Evolutionary conservation across 1,140 invertebrate genomes (phyloP), one percentile per base, ranked within the genome.

Genomic region (Pantala flavescens): DNA sequence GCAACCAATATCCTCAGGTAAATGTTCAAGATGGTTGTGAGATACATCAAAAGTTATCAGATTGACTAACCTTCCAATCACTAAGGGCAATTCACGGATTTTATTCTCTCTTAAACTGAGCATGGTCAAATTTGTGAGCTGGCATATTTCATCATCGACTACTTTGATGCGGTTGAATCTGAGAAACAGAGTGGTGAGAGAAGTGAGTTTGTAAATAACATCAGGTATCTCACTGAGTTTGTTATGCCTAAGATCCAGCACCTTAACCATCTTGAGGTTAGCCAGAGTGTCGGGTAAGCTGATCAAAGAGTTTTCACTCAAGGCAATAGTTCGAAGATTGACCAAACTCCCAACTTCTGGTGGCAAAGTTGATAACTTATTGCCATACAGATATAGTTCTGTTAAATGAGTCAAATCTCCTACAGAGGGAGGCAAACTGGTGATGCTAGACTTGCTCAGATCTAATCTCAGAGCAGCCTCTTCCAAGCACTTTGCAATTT

Each of bases 61-160:
- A 84, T 95, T 93, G 0, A 92, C 88, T 73, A 99, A 84, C 76
- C 92, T 89, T 0, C 97, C 98, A 79, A 99, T 97, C n/a, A 93
- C 93, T 43, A 90, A 87, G 21, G 97, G 97, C 76, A 99, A 85
- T 82, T 96, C 94, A 78, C 90, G 91, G 78, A 99, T 99, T 86
- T 99, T 99, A 83, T 99, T 99, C 84, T 99, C 98, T 77, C 98
- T 88, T 79, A 99, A 87, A 85, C 96, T 98, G 63, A 99, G 85
- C 93, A 98, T 99, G 21, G 95, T 98, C 75, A 99, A 85, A 82
- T 97, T 96, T n/a, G 88, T 95, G 71, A 98, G 85, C 83, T 93
- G 90, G 49, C 89, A 87, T 77, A 99, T 97, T 71, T 93, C 94
- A 80, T 97, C 93, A 43, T 91, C 93, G 71, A 99, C 96, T 72